These are phyloP conservation scores for Chaenogobius annularis DNA, from an alignment of 2,113 vertebrate species.

Conservation along the genomic window DNA sequence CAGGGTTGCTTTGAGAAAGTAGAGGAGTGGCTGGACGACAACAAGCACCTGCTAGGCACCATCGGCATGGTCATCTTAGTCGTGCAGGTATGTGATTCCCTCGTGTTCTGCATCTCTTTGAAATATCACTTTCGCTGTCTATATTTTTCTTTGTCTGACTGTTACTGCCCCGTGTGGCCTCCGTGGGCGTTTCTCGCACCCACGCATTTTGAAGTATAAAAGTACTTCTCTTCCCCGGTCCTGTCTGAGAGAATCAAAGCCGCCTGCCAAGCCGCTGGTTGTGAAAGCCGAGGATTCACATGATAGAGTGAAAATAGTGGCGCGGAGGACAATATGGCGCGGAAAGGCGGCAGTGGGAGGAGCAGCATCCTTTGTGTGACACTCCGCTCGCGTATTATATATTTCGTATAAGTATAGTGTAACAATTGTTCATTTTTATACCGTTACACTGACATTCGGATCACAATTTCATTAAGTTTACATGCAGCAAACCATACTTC, in stretches of 20 bases:
- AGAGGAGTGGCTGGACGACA: conserved; percentile 91
- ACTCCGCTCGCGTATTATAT: conserved; percentile 16
- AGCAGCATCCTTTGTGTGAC: conserved; percentile 11
- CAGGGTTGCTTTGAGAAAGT: conserved; percentile 96
- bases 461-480: background rate
- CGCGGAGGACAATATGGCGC: conserved; percentile 14
- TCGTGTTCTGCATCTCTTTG: conserved; percentile 14
- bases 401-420: background rate
- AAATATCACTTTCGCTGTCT: conserved; percentile 1
- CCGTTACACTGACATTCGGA: background rate
- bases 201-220: conserved; percentile 46
- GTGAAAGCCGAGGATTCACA: conserved; percentile 19
- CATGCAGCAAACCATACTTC: no score
- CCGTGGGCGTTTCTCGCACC: conserved; percentile 32
- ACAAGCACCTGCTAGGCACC: conserved; percentile 91
- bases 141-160: conserved; percentile 27
- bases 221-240: conserved; percentile 31
- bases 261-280: conserved; percentile 33
- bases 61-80: conserved; percentile 92
- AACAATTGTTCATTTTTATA: background rate
- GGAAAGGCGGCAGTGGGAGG: conserved; percentile 26
- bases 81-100: conserved; percentile 83
- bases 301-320: conserved; percentile 32
- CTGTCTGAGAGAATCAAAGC: conserved; percentile 56
- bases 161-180: conserved; percentile 24